phyloP scores from a whole-genome alignment of 2,113 vertebrate species.

The Oncorhynchus nerka region DNA sequence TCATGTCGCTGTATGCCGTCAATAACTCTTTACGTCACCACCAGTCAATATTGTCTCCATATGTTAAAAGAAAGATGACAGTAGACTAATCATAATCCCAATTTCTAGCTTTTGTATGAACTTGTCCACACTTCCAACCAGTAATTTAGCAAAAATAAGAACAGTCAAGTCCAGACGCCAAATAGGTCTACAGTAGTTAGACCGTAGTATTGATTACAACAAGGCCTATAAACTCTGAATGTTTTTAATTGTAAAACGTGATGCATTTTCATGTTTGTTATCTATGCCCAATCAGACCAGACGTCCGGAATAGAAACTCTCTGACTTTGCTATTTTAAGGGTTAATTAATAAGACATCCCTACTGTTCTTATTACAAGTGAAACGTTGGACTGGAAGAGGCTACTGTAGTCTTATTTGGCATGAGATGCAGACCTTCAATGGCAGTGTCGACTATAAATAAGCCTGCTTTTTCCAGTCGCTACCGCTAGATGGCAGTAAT shows the following conservation, averaged over 20 bases:
- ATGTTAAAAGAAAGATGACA: too few relatives aligned
- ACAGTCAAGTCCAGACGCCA: too few relatives aligned
- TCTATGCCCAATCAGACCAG: neutral
- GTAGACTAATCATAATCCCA: too few relatives aligned
- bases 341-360: conserved; percentile 70
- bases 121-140: too few relatives aligned
- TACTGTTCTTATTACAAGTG: conserved; percentile 78
- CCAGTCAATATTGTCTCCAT: too few relatives aligned
- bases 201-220: neutral
- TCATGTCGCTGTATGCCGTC: conserved; percentile 21
- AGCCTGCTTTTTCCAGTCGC: neutral
- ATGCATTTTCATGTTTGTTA: neutral
- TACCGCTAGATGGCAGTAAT: conserved; percentile 56
- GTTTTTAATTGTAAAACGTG: too few relatives aligned
- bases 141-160: too few relatives aligned
- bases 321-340: conserved; percentile 39
- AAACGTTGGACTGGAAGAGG: conserved; percentile 45
- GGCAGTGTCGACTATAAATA: neutral
- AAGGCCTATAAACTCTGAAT: neutral
- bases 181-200: too few relatives aligned
- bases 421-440: too few relatives aligned
- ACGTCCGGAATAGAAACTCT: too few relatives aligned
- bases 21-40: neutral
- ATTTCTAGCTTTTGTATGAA: too few relatives aligned
- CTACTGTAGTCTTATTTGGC: too few relatives aligned